Conservation (phyloP, 2,113 vertebrate species). For the Ardeotis arabs region DNA sequence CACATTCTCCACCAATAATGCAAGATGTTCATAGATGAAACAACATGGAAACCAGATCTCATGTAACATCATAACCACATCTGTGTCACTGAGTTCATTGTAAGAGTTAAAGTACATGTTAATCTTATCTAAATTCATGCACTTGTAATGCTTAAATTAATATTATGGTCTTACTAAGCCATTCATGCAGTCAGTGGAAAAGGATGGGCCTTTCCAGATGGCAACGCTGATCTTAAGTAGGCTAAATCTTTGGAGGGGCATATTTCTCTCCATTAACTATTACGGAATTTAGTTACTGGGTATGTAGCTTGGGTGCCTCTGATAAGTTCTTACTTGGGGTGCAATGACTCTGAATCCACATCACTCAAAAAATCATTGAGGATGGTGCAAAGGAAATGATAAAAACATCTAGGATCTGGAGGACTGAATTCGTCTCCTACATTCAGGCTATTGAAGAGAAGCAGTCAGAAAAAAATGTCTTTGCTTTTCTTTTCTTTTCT, state of each 20-base stretch:
- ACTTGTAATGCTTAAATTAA: neutral
- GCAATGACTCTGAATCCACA: neutral
- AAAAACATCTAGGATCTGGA: neutral
- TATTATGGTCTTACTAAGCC: neutral
- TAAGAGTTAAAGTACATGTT: neutral
- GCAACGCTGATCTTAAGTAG: neutral
- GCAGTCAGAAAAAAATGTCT: neutral
- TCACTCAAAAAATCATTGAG: neutral
- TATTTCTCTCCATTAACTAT: neutral
- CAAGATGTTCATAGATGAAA: neutral
- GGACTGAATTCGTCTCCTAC: neutral
- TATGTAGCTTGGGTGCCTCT: neutral
- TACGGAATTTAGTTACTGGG: neutral
- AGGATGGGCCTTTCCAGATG: neutral
- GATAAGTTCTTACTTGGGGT: neutral
- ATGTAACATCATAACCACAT: neutral
- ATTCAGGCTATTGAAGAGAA: neutral
- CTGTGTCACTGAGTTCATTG: neutral
- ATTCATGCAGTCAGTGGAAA: neutral
- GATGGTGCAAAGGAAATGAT: neutral
- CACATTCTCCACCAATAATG: neutral
- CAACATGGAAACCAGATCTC: neutral
- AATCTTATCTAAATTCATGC: neutral
- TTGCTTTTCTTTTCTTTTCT: neutral
- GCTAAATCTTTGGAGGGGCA: neutral